These are phyloP conservation scores for Diploscapter pachys DNA, from an alignment of 1,140 invertebrate genomes.

Conservation along the genomic window DNA sequence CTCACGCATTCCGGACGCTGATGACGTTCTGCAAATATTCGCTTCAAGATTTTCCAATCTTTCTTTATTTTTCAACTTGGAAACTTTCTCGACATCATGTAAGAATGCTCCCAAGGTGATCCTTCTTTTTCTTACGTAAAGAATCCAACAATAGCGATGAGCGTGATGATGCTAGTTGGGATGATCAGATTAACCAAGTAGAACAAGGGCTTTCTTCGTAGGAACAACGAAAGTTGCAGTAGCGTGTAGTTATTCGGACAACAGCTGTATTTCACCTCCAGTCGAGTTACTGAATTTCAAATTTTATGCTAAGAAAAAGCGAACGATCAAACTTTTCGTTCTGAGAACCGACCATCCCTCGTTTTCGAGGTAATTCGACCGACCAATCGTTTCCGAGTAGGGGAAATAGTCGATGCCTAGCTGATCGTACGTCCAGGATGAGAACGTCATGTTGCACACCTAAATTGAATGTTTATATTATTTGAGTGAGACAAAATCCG, in stretches of 20 bases:
- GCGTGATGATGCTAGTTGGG: conserved; percentile 33
- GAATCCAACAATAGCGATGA: conserved; percentile 37
- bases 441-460: conserved; percentile 59
- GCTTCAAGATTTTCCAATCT: not conserved
- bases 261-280: conserved; percentile 33
- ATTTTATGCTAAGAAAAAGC: not conserved
- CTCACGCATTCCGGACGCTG: conserved; percentile 28
- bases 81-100: no score
- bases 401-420: conserved; percentile 39
- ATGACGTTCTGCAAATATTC: not conserved
- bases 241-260: conserved; percentile 35
- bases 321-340: conserved; percentile 23
- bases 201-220: conserved; percentile 31
- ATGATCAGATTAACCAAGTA: conserved; percentile 38
- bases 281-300: conserved; percentile 13
- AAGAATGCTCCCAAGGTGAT: no score
- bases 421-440: conserved; percentile 61
- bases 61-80: no score
- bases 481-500: not conserved
- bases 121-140: conserved; percentile 10
- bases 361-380: conserved; percentile 35
- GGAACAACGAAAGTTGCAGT: conserved; percentile 22
- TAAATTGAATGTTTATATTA: conserved; percentile 15
- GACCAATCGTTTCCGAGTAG: conserved; percentile 33
- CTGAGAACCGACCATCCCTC: conserved; percentile 36